These are phyloP conservation scores for Apteryx mantelli DNA, from an alignment of 2,113 vertebrate genomes.

Conservation along the genomic window DNA sequence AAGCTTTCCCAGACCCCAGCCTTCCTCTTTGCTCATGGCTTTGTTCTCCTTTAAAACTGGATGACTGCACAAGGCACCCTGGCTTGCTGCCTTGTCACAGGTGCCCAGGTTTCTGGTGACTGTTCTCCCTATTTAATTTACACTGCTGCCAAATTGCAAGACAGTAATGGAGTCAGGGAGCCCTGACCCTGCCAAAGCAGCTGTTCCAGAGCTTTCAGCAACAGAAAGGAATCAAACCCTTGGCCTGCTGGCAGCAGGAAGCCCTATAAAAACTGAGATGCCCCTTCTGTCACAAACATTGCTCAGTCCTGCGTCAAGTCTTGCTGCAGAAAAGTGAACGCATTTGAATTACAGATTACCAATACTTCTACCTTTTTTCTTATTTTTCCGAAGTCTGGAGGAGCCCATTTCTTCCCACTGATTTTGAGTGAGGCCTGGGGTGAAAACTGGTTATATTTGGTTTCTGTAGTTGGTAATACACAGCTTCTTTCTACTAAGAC, in stretches of 20 bases:
- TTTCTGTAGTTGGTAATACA: background rate
- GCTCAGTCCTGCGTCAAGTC: background rate
- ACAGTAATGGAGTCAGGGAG: background rate
- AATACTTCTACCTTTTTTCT: background rate
- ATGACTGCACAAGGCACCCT: background rate
- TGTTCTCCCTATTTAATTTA: constrained; percentile 43
- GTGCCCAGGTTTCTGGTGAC: constrained; percentile 12
- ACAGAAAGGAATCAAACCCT: background rate
- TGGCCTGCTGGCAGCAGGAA: background rate
- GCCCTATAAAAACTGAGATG: accelerated
- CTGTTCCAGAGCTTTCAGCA: background rate
- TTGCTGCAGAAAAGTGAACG: background rate
- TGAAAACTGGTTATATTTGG: background rate
- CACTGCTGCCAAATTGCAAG: background rate
- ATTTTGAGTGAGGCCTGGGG: accelerated
- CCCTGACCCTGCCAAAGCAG: background rate
- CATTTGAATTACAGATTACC: background rate
- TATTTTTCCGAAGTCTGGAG: background rate
- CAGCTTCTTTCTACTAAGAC: background rate
- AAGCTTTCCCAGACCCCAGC: background rate
- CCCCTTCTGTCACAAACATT: background rate
- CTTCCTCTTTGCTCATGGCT: background rate
- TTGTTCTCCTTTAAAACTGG: background rate
- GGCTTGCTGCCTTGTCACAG: background rate
- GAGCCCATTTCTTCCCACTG: background rate